Conservation (phyloP, 2,888 invertebrate species). For the Callimorpha dominula region DNA sequence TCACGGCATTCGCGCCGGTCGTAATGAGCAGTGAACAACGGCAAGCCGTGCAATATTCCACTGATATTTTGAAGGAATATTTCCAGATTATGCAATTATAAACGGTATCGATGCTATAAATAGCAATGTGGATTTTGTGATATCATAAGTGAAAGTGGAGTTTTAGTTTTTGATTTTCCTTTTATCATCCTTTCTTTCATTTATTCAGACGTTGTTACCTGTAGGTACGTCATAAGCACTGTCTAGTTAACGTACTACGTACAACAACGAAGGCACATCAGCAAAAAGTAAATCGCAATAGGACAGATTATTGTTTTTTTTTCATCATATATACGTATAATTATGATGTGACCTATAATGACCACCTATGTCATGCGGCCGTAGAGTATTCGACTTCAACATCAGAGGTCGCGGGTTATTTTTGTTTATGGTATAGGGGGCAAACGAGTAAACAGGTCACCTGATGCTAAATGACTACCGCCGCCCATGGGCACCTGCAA, state of each 20-base stretch:
- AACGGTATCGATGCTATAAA: slow-evolving; percentile 40
- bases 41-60: slow-evolving; percentile 39
- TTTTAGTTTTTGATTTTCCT: background rate
- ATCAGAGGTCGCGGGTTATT: background rate
- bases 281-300: background rate
- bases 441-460: no score
- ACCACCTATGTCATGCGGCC: background rate
- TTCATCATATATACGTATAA: background rate
- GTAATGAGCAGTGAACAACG: slow-evolving; percentile 44
- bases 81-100: slow-evolving; percentile 47
- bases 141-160: background rate
- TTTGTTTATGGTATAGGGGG: no score
- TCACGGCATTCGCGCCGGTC: slow-evolving; percentile 50
- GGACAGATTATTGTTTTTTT: background rate
- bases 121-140: slow-evolving; percentile 32
- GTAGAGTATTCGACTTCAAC: background rate
- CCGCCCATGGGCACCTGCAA: no score
- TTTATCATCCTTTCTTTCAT: background rate
- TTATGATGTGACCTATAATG: background rate
- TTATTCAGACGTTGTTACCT: background rate
- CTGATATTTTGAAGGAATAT: slow-evolving; percentile 42
- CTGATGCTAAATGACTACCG: no score
- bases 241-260: background rate
- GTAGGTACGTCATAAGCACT: background rate
- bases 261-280: background rate